Percentiles rank a stretch among this genome's conserved stretches.
Evolutionary conservation across 2,797 vertebrate species (phyloP).

Genomic region (Apogon hyalosoma): DNA sequence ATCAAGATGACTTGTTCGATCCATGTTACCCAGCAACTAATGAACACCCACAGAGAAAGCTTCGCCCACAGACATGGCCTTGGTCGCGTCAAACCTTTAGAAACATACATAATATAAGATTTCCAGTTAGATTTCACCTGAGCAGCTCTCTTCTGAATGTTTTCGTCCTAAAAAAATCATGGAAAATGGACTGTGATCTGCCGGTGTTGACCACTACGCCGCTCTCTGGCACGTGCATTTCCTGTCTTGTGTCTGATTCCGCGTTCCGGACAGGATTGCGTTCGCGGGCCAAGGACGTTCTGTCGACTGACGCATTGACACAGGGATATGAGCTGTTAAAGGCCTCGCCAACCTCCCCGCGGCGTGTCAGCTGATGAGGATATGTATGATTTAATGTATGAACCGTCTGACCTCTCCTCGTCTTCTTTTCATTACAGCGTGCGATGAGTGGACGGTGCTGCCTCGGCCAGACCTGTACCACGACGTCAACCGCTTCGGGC

Average conservation of each 20-base stretch:
- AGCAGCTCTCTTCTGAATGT: no score
- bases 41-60: no score
- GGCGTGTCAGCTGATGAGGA: constrained; percentile 14
- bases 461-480: constrained; percentile 90
- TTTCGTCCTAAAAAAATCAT: no score
- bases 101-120: no score
- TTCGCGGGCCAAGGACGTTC: constrained; percentile 24
- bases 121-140: no score
- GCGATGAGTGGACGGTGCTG: constrained; percentile 93
- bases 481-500: constrained; percentile 95
- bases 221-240: background rate
- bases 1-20: no score
- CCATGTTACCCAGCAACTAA: no score
- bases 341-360: constrained; percentile 16
- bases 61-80: no score
- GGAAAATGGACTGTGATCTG: no score
- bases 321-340: constrained; percentile 24
- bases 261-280: background rate
- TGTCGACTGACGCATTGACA: constrained; percentile 18
- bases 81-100: no score
- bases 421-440: constrained; percentile 80
- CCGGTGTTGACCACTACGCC: no score
- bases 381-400: constrained; percentile 12
- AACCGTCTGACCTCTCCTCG: constrained; percentile 24
- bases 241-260: background rate